Conservation (phyloP, 2,113 vertebrate species). For the Procavia capensis region DNA sequence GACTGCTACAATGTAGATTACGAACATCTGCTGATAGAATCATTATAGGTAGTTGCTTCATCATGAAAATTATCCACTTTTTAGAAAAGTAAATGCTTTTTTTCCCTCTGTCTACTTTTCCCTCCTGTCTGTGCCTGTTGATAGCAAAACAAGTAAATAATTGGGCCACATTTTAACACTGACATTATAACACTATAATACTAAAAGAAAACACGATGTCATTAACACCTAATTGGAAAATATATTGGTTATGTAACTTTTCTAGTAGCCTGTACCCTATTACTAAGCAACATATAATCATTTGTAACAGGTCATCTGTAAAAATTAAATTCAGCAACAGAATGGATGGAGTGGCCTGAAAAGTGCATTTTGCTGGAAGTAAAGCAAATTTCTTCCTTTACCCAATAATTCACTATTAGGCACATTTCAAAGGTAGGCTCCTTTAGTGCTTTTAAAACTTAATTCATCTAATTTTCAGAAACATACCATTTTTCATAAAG, state of each 20-base stretch:
- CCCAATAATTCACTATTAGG: neutral
- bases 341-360: neutral
- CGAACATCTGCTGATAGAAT: neutral
- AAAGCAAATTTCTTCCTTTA: conserved; percentile 15
- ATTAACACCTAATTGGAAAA: conserved; percentile 57
- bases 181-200: neutral
- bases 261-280: neutral
- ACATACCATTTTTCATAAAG: conserved; percentile 14
- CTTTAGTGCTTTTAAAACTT: conserved; percentile 31
- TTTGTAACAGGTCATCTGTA: neutral
- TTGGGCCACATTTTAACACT: conserved; percentile 1
- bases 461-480: conserved; percentile 48
- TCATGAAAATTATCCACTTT: neutral
- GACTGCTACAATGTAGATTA: neutral
- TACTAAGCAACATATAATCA: conserved; percentile 20
- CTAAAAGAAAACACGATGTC: neutral
- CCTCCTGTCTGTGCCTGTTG: neutral
- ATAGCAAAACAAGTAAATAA: neutral
- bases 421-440: conserved; percentile 16
- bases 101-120: neutral
- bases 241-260: neutral
- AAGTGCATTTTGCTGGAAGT: conserved; percentile 20
- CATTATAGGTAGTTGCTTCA: neutral
- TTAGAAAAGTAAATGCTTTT: neutral
- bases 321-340: conserved; percentile 1